Percentiles rank a stretch among this genome's conserved stretches.
These are phyloP conservation scores for Ectemnius continuus DNA, from an alignment of 2,888 invertebrate species.

Conservation along the genomic window DNA sequence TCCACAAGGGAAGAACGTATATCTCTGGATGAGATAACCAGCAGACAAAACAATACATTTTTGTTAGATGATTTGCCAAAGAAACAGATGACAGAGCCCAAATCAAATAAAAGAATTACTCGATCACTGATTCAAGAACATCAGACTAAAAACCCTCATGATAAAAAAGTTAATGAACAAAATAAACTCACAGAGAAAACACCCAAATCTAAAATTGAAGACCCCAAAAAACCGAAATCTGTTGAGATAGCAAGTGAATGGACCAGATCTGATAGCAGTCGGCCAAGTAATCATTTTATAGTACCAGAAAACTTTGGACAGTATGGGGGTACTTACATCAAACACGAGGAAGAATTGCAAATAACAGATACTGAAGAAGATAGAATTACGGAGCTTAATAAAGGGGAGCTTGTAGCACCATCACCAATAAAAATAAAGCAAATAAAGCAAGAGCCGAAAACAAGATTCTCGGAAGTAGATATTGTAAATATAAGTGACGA, in stretches of 20 bases:
- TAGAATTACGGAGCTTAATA: neutral
- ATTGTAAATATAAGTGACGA: constrained; percentile 81
- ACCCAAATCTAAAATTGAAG: too few species aligned
- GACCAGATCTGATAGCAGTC: neutral
- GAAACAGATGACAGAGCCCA: too few species aligned
- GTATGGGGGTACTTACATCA: constrained; percentile 18
- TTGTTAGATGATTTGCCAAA: too few species aligned
- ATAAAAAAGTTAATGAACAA: too few species aligned
- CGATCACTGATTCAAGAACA: too few species aligned
- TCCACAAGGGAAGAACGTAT: too few species aligned
- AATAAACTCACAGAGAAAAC: too few species aligned
- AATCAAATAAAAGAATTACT: too few species aligned
- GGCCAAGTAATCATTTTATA: too few species aligned
- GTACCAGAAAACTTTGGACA: neutral
- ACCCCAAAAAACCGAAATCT: neutral
- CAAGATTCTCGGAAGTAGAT: constrained; percentile 77
- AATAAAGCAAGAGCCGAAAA: constrained; percentile 75
- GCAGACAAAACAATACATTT: too few species aligned
- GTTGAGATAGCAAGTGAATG: neutral
- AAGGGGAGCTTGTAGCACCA: neutral
- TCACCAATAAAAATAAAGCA: constrained; percentile 44
- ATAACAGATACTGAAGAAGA: constrained; percentile 47
- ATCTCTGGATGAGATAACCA: too few species aligned
- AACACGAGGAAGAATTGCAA: constrained; percentile 47
- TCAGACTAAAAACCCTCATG: too few species aligned